phyloP scores from a whole-genome alignment of 2,888 invertebrate genomes.

The Tupiocoris notatus region DNA sequence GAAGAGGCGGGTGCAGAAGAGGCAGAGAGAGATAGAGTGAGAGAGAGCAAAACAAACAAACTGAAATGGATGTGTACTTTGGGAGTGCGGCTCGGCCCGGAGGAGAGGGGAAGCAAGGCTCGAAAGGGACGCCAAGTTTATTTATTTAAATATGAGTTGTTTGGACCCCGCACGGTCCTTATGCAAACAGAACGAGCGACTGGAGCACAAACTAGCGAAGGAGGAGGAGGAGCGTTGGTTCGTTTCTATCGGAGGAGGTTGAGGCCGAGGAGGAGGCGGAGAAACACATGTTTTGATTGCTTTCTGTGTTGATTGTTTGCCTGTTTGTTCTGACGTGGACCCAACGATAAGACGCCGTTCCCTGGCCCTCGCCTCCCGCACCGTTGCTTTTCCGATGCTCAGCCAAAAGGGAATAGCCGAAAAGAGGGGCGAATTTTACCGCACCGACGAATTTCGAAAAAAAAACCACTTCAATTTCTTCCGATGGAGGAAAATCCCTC shows the following conservation, averaged over 20 bases:
- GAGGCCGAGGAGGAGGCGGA: slow-evolving; percentile 38
- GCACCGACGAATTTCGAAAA: too few relatives aligned
- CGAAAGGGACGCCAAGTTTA: slow-evolving; percentile 49
- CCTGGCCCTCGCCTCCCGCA: too few relatives aligned
- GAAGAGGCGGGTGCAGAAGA: slow-evolving; percentile 37
- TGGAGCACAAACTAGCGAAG: slow-evolving; percentile 14
- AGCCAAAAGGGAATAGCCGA: too few relatives aligned
- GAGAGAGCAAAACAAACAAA: slow-evolving; percentile 48
- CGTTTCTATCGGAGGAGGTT: neutral
- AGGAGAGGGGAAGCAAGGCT: neutral
- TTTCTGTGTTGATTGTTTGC: slow-evolving; percentile 51
- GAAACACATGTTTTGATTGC: slow-evolving; percentile 52
- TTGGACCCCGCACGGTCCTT: slow-evolving; percentile 48
- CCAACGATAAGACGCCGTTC: slow-evolving; percentile 45
- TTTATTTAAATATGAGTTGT: slow-evolving; percentile 52
- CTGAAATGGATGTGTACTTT: slow-evolving; percentile 50
- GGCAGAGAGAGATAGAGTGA: too few relatives aligned
- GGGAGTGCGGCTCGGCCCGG: slow-evolving; percentile 5
- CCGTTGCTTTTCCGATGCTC: neutral
- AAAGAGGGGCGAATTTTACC: too few relatives aligned
- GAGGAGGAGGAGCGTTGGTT: slow-evolving; percentile 4
- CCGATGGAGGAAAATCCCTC: too few relatives aligned
- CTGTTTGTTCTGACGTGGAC: slow-evolving; percentile 51
- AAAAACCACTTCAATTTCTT: too few relatives aligned
- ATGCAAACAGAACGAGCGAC: slow-evolving; percentile 47